Conservation (phyloP, 2,113 vertebrate species). For the Ascaphus truei region DNA sequence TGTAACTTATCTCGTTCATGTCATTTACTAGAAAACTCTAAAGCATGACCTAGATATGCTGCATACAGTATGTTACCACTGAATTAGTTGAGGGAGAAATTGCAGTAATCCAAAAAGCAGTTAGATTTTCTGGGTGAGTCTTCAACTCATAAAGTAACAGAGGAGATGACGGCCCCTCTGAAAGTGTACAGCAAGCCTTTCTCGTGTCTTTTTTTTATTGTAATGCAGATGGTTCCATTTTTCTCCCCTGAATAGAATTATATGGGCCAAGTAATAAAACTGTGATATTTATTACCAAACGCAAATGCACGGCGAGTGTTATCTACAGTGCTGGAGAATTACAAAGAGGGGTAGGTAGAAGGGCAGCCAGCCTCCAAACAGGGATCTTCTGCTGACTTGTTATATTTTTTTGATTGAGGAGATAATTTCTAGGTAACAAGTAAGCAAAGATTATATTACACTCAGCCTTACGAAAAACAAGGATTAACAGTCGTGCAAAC, state of each 20-base stretch:
- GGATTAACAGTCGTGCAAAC: background rate
- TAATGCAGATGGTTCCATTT: background rate
- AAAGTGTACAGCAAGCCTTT: no score
- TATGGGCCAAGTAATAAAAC: background rate
- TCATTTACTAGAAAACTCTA: no score
- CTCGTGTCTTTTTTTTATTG: background rate
- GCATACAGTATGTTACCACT: no score
- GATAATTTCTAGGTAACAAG: background rate
- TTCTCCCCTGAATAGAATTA: background rate
- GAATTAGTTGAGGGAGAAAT: no score
- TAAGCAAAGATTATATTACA: background rate
- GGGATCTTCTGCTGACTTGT: background rate
- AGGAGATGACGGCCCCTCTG: no score
- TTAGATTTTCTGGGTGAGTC: no score
- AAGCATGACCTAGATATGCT: no score
- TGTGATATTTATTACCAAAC: background rate
- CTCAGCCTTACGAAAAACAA: background rate
- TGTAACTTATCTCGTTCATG: no score
- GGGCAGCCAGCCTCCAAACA: background rate
- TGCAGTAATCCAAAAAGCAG: no score
- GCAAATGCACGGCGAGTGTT: background rate
- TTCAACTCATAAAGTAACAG: no score
- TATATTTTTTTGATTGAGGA: background rate
- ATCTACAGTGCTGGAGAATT: slow-evolving; percentile 17
- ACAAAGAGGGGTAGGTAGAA: slow-evolving; percentile 6